Evolutionary conservation across 30 jellyfish, hydroid and myxozoan species (phyloP).

Genomic region (Hydra vulgaris): DNA sequence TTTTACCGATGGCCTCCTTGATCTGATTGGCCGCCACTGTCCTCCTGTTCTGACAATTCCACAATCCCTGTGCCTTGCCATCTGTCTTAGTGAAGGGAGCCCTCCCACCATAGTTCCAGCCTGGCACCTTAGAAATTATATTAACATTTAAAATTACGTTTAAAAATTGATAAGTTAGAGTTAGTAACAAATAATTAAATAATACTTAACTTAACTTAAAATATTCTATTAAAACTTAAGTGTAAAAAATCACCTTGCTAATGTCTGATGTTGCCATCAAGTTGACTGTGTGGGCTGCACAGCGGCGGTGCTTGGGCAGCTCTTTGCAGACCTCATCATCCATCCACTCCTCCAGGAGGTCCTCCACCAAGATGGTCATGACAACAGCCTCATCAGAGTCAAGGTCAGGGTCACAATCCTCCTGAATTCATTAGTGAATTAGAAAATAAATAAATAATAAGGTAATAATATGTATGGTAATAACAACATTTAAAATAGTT

Average conservation of each 20-base stretch:
- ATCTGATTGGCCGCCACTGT: background rate
- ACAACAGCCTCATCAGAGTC: constrained; percentile 5
- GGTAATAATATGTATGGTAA: background rate
- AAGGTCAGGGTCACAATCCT: background rate
- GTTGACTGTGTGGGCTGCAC: constrained; percentile 22
- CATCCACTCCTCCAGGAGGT: background rate
- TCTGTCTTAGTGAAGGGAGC: background rate
- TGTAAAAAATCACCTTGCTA: background rate
- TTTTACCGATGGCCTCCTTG: background rate
- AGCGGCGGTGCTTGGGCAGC: constrained; percentile 10
- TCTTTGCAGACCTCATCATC: constrained; percentile 3
- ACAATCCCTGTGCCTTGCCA: background rate
- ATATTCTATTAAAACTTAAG: background rate
- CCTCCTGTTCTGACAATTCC: background rate
- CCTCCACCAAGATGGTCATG: background rate
- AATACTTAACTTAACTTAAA: background rate
- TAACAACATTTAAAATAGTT: background rate
- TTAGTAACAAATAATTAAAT: background rate
- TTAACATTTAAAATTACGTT: background rate
- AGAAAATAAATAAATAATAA: background rate
- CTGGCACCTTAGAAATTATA: background rate
- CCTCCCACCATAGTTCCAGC: background rate
- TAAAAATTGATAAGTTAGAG: background rate
- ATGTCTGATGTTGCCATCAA: constrained; percentile 17
- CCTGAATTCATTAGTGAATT: background rate